These are phyloP conservation scores for Eupithecia vulgata DNA, from an alignment of 2,888 invertebrate species.

Conservation along the genomic window DNA sequence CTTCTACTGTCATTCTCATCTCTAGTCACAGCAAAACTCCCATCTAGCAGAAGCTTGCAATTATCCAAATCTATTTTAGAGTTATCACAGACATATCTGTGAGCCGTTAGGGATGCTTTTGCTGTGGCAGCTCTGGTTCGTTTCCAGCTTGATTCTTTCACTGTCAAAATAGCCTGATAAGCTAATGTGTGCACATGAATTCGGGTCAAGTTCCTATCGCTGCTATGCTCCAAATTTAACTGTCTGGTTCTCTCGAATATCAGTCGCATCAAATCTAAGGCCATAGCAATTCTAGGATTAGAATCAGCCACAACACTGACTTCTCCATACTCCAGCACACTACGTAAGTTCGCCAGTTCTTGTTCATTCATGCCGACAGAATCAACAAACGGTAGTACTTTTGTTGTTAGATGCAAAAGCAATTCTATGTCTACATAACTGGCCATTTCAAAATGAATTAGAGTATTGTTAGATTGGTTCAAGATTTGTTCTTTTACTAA, in stretches of 20 bases:
- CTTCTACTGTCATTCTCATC: conserved; percentile 79
- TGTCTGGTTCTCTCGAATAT: conserved; percentile 60
- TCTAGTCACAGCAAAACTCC: conserved; percentile 90
- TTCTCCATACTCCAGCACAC: conserved; percentile 87
- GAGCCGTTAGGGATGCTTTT: conserved; percentile 92
- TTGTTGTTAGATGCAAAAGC: conserved; percentile 86
- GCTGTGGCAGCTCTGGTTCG: conserved; percentile 91
- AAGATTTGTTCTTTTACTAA: conserved; percentile 88
- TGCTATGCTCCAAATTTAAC: conserved; percentile 68
- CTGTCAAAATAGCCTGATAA: conserved; percentile 92
- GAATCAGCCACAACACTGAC: conserved; percentile 90
- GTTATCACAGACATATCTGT: conserved; percentile 91
- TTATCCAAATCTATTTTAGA: conserved; percentile 80
- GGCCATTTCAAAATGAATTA: conserved; percentile 94
- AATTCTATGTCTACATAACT: conserved; percentile 90
- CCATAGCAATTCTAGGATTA: conserved; percentile 90
- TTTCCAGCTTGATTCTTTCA: conserved; percentile 88
- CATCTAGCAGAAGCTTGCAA: conserved; percentile 88
- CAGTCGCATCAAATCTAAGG: conserved; percentile 90
- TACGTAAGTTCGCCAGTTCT: conserved; percentile 90
- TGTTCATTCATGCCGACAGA: conserved; percentile 96
- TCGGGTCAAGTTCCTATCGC: conserved; percentile 86
- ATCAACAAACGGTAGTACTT: conserved; percentile 89
- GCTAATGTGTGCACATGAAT: conserved; percentile 94
- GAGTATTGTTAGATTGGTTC: conserved; percentile 83